A percentile compares a stretch with the other conserved stretches of the same genome.
phyloP scores from a whole-genome alignment of 2,797 vertebrate species.

The Notolepis coatsorum region DNA sequence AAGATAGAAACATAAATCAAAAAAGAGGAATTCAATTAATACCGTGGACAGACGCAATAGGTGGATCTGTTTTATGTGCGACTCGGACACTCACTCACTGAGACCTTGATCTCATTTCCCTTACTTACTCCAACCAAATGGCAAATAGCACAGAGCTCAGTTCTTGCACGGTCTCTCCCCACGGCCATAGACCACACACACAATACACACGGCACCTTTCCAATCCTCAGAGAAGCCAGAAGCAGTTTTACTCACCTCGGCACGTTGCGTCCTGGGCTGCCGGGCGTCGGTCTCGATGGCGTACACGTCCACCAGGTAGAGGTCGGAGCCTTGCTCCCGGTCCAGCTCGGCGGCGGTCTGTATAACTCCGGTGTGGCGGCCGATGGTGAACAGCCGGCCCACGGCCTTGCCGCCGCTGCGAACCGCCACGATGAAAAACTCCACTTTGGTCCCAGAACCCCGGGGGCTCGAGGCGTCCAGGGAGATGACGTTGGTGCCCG shows the following conservation, averaged over 20 bases:
- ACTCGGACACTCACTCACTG: slow-evolving; percentile 51
- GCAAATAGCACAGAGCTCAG: slow-evolving; percentile 63
- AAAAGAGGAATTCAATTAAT: slow-evolving; percentile 64
- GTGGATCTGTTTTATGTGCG: slow-evolving; percentile 60
- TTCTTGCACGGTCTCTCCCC: slow-evolving; percentile 46
- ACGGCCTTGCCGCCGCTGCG: slow-evolving; percentile 87
- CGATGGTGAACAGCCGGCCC: slow-evolving; percentile 95
- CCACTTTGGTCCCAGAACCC: slow-evolving; percentile 88
- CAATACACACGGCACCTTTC: slow-evolving; percentile 34
- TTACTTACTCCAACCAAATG: slow-evolving; percentile 65
- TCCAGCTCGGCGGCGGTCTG: slow-evolving; percentile 96
- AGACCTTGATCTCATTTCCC: slow-evolving; percentile 68
- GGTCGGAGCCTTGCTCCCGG: slow-evolving; percentile 92
- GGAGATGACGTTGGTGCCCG: slow-evolving; percentile 94
- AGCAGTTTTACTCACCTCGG: slow-evolving; percentile 87
- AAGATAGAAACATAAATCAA: slow-evolving; percentile 51
- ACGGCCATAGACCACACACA: slow-evolving; percentile 55
- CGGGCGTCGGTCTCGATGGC: slow-evolving; percentile 91
- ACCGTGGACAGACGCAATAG: slow-evolving; percentile 53
- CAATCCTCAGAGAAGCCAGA: slow-evolving; percentile 36
- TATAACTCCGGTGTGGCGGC: slow-evolving; percentile 89
- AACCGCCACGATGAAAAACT: slow-evolving; percentile 96
- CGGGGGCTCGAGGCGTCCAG: slow-evolving; percentile 91
- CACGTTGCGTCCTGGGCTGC: slow-evolving; percentile 91
- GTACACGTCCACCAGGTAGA: slow-evolving; percentile 96